Conservation (phyloP, 1,140 invertebrate genomes). For the Ceratitis capitata region DNA sequence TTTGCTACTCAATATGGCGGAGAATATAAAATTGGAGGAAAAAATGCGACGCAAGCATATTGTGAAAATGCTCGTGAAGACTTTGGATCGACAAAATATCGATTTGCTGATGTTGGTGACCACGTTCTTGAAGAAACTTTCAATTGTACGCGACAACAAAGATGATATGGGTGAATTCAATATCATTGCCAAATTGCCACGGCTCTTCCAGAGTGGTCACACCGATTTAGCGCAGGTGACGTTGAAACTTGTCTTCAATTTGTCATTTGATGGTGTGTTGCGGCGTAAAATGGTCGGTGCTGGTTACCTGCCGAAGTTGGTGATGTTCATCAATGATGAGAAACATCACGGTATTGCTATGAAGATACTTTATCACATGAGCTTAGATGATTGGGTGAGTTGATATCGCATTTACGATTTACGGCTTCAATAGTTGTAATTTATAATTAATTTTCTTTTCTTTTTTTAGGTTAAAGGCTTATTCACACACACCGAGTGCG, state of each 20-base stretch:
- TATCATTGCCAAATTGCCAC: conserved; percentile 79
- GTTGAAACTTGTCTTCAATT: conserved; percentile 91
- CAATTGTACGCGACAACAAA: conserved; percentile 94
- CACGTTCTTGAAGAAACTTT: conserved; percentile 95
- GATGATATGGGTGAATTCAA: conserved; percentile 85
- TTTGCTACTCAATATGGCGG: conserved; percentile 92
- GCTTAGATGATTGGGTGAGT: conserved; percentile 85
- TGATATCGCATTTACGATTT: not conserved
- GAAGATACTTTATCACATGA: conserved; percentile 93
- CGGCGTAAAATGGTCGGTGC: conserved; percentile 89
- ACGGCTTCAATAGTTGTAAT: no score
- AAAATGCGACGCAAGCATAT: conserved; percentile 97
- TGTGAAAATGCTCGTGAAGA: conserved; percentile 86
- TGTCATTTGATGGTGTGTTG: conserved; percentile 93
- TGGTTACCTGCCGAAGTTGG: conserved; percentile 89
- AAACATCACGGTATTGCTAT: conserved; percentile 85
- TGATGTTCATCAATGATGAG: conserved; percentile 87
- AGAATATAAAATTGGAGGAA: conserved; percentile 93
- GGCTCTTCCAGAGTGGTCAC: conserved; percentile 77
- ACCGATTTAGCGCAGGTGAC: conserved; percentile 88
- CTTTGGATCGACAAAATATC: conserved; percentile 85
- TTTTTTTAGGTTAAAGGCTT: conserved; percentile 80
- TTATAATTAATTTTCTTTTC: not conserved
- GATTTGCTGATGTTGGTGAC: conserved; percentile 92
- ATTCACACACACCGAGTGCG: conserved; percentile 95